Evolutionary conservation across 2,888 invertebrate genomes (phyloP).

Genomic region (Rhaphigaster nebulosa): DNA sequence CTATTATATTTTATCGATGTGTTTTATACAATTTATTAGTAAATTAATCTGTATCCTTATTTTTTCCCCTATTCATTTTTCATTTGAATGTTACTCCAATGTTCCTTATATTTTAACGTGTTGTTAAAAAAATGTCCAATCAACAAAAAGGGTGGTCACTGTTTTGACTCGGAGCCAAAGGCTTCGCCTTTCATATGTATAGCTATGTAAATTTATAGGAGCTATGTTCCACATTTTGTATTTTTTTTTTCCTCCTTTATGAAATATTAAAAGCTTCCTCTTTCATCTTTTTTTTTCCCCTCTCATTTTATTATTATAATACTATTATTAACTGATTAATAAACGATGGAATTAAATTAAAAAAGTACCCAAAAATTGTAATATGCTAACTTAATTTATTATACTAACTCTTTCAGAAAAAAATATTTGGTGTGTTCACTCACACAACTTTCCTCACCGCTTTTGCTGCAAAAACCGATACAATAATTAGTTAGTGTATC

Average conservation of each 20-base stretch:
- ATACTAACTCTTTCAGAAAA: no score
- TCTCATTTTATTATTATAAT: not conserved
- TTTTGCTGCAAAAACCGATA: no score
- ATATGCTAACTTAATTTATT: no score
- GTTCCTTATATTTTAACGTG: not conserved
- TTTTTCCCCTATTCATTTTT: not conserved
- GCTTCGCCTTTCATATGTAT: slow-evolving; percentile 2
- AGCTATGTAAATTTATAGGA: not conserved
- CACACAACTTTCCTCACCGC: no score
- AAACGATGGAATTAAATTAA: not conserved
- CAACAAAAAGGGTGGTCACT: slow-evolving; percentile 40
- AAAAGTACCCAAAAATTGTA: no score
- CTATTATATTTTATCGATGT: not conserved
- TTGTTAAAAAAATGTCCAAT: slow-evolving; percentile 13
- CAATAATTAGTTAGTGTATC: no score
- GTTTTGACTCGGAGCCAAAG: slow-evolving; percentile 15
- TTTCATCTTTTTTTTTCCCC: not conserved
- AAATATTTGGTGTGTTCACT: no score
- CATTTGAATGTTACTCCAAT: not conserved
- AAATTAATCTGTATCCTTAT: not conserved
- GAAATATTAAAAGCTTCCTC: not conserved
- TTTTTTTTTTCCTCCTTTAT: not conserved
- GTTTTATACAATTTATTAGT: not conserved
- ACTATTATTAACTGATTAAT: not conserved
- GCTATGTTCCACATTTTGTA: slow-evolving; percentile 10